Base-by-base conservation (phyloP, 2,113 vertebrate species). In the Fulica atra region DNA sequence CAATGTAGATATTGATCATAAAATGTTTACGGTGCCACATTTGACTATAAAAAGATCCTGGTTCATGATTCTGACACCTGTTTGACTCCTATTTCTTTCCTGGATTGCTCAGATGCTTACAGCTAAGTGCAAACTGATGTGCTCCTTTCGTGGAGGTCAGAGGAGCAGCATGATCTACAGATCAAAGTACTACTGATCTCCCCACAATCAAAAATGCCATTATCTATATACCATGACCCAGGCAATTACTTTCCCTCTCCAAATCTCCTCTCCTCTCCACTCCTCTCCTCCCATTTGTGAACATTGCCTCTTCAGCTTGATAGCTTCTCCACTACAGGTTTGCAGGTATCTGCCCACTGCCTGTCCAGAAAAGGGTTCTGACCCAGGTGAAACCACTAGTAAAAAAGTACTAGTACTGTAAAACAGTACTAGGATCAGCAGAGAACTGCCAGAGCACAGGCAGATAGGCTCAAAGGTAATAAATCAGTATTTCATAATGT, bases 1-100 rank as follows among this genome's bases (percentile, higher is more conserved):
- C 95, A 96, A 96, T 73, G 97, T 88, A 94, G 97, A 97, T 96
- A 98, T 97, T 91, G 98, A 98, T 98, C 94, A 92, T 86, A 89
- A 90, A 88, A 94, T 74, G 91, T 94, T 96, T 81, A 88, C 97
- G 97, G 95, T 12, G 96, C 95, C 98, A 94, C 61, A 69, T 85
- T 91, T 92, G 96, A 95, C 95, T 95, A 36, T 92, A 81, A 96
- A 95, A 93, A 88, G 65, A 95, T 96, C 70, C 92, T 81, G 70
- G 76, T 92, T 98, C 92, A 92, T 86, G 91, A 96, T 96, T 93
- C 86, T 83, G 66, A 92, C 96, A 94, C 93, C 93, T 74, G 74
- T 87, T 92, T 63, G 93, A 85, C 92, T 96, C 66, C 38, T 85
- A 8, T 89, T 96, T 79, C 71, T 73, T 96, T 85, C 88, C 85